Evolutionary conservation across 2,113 vertebrate genomes (phyloP), one percentile per base, ranked within the genome.

Genomic region (Oncorhynchus masou): DNA sequence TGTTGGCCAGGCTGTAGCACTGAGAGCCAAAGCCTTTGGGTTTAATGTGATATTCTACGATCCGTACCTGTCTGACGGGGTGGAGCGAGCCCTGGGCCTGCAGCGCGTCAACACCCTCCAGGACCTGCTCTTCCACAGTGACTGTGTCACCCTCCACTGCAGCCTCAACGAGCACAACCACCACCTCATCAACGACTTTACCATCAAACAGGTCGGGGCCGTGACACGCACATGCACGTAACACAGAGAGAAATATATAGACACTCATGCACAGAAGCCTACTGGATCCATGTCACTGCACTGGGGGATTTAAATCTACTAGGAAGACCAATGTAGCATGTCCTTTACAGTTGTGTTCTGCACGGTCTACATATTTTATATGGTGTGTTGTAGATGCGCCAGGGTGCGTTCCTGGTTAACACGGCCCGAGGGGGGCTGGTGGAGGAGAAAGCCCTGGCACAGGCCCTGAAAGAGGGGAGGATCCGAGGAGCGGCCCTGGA

Each of bases 161-260:
- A 97, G 96, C 88, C 94, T 99, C 84, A 99, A 99, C 7, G 98
- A 99, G 88, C 98, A 99, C 95, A 99, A 99, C 92, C 98, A 99
- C 88, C 98, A 99, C 90, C 95, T 99, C 90, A 97, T 99, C 92
- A 99, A 99, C 1, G 98, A 99, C 92, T 99, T 99, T 92, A 99
- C 98, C 79, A 97, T 99, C 89, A 99, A 99, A 92, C 97, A 99
- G 96, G 97, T 99, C 7, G 54, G 24, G 3, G 22, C 20, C 19
- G 15, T n/a, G 72, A 72, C 19, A 11, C 39, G 9, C 39, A 64
- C n/a, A 1, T n/a, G 16, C 57, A 39, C 5, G 9, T 29, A 45
- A 45, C 68, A 48, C 20, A 8, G 9, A 45, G 9, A 45, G 39
- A 12, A 45, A 45, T 45, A 45, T 45, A 45, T 45, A 3, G 39